Base-by-base conservation (phyloP, 1,140 invertebrate species). In the Anoplolepis gracilipes region DNA sequence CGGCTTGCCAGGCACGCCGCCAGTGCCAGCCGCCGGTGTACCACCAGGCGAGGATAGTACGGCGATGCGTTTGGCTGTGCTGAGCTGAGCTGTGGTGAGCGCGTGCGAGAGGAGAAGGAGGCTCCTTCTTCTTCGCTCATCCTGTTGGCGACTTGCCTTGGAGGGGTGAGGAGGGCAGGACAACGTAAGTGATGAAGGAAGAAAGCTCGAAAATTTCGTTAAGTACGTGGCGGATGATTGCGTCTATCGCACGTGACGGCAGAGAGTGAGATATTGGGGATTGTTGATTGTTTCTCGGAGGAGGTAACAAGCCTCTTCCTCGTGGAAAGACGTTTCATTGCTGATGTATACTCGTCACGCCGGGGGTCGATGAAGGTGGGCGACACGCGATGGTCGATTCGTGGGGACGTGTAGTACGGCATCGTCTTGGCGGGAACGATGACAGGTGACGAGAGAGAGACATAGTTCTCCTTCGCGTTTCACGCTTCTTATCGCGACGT, bases 1-100 rank as follows among this genome's bases (percentile, higher is more conserved):
- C 46, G 33, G 79, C 70, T 49, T 85, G 88, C 85, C 67, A 85
- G 85, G 81, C 88, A 85, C 88, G 85, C 65, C 88, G 85, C 36
- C 85, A 90, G 88, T 87, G 85, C 88, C 88, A 87, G 85, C 85
- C 85, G 88, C 88, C 88, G 88, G 88, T 89, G 55, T 59, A 82
- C 61, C 73, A 49, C 75, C 85, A 76, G 59, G 67, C 69, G 39
- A 87, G 64, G 84, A 53, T 85, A 76, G 70, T 84, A 73, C 84
- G 87, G 77, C 88, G 72, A 88, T 84, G 88, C 81, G 46, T 87
- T 28, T 72, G 57, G 84, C 77, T 73, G 73, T 70, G 87, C 84
- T 89, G 84, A 89, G 87, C 42, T 79, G 78, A 81, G 77, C 46
- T 72, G 39, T 42, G 39, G 39, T 42, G 69, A 72, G 69, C 46